Conservation (phyloP, 2,888 invertebrate genomes). For the Ischnus inquisitorius region DNA sequence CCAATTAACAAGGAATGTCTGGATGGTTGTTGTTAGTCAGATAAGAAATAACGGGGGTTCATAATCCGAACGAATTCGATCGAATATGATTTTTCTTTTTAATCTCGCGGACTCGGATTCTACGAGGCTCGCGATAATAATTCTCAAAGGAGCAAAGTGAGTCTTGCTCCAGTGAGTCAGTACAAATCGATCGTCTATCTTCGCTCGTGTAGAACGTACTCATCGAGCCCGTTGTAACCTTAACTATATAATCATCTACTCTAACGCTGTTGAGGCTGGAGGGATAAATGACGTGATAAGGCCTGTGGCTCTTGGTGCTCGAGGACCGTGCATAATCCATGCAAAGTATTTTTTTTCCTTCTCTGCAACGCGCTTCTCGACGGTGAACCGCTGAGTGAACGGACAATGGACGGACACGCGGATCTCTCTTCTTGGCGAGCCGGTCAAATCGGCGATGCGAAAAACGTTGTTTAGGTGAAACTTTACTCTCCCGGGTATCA, state of each 20-base stretch:
- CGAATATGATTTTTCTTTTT: not conserved
- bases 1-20: not conserved
- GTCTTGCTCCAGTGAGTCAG: slow-evolving; percentile 32
- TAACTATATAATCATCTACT: slow-evolving; percentile 37
- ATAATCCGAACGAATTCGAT: not conserved
- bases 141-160: not conserved
- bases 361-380: not conserved
- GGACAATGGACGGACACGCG: slow-evolving; percentile 34
- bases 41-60: not conserved
- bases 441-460: slow-evolving; percentile 25
- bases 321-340: slow-evolving; percentile 47
- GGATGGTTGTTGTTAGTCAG: not conserved
- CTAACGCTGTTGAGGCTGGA: not conserved
- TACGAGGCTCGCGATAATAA: slow-evolving; percentile 30
- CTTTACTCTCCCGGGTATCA: not conserved
- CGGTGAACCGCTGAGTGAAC: slow-evolving; percentile 35
- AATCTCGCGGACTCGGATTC: not conserved
- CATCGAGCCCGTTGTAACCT: slow-evolving; percentile 12
- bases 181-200: slow-evolving; percentile 47
- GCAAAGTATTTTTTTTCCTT: slow-evolving; percentile 26
- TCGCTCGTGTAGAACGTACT: slow-evolving; percentile 52
- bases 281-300: slow-evolving; percentile 41
- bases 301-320: slow-evolving; percentile 35
- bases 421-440: slow-evolving; percentile 36
- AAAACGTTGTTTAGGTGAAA: slow-evolving; percentile 28